phyloP scores from a whole-genome alignment of 35 echinoderm and acorn worm species.

The Diadema setosum region DNA sequence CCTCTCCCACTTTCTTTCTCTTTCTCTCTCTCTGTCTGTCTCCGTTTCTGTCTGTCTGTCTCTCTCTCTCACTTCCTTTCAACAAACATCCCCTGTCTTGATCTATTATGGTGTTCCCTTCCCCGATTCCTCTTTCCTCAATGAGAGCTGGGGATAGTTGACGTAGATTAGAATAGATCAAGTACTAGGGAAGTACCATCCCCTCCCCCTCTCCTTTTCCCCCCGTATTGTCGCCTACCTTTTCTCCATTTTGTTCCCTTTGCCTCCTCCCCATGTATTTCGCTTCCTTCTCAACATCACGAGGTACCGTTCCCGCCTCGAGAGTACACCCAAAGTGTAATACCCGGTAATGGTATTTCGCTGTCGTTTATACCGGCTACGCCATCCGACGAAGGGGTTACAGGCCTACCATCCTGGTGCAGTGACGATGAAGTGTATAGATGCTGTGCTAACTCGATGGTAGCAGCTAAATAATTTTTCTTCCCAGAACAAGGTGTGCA shows the following conservation, averaged over 20 bases:
- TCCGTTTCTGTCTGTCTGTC: neutral
- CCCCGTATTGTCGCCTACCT: neutral
- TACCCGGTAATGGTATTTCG: neutral
- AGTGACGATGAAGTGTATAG: no score
- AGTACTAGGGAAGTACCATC: neutral
- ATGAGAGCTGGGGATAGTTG: neutral
- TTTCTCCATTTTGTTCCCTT: neutral
- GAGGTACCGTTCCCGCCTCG: neutral
- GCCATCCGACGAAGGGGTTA: no score
- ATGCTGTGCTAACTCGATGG: no score
- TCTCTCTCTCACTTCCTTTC: no score
- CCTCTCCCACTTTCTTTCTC: neutral
- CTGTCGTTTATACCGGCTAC: neutral
- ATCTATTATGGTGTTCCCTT: neutral
- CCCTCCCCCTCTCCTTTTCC: neutral
- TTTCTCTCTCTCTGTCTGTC: neutral
- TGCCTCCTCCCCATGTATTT: neutral
- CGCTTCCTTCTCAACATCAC: neutral
- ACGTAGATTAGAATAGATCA: constrained; percentile 7
- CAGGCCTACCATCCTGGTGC: no score
- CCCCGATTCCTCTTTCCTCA: neutral
- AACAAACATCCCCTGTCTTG: neutral
- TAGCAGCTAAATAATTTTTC: no score
- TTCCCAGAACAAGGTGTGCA: no score
- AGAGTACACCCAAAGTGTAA: neutral